Percentiles rank a stretch among this genome's conserved stretches.
Conservation (phyloP, 2,888 invertebrate genomes). For the Euproctis similis region DNA sequence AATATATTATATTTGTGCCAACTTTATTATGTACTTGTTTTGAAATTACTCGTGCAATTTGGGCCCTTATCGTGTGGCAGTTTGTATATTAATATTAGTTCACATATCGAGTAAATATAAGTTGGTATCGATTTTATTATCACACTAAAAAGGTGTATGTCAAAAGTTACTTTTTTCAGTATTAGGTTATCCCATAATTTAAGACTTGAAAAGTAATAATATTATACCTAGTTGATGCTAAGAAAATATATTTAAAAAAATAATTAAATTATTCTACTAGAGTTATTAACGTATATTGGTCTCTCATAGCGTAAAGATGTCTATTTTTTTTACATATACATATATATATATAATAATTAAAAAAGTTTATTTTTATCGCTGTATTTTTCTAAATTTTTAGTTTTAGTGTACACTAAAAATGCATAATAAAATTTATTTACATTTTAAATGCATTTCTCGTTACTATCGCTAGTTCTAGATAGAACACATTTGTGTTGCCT, state of each 20-base stretch:
- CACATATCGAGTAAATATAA: conserved; percentile 51
- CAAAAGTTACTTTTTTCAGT: no score
- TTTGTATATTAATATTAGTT: conserved; percentile 13
- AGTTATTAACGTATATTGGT: conserved; percentile 38
- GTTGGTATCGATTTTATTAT: no score
- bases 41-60: conserved; percentile 13
- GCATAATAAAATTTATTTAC: conserved; percentile 33
- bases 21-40: conserved; percentile 31
- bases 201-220: conserved; percentile 62
- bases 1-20: conserved; percentile 69
- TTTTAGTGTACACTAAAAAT: conserved; percentile 25
- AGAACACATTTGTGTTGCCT: conserved; percentile 24
- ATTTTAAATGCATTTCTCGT: conserved; percentile 39
- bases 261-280: conserved; percentile 33
- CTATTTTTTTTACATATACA: no score
- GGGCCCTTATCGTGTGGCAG: conserved; percentile 8
- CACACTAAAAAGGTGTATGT: no score
- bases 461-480: no score
- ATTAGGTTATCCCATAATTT: conserved; percentile 58
- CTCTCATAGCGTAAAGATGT: conserved; percentile 42
- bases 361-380: conserved; percentile 30
- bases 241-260: no score
- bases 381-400: conserved; percentile 56
- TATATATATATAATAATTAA: conserved; percentile 33
- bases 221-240: no score